Evolutionary conservation across 37 sponge, comb jelly and placozoan species (phyloP), one percentile per base, ranked within the genome.

Genomic region (Ephydatia muelleri): DNA sequence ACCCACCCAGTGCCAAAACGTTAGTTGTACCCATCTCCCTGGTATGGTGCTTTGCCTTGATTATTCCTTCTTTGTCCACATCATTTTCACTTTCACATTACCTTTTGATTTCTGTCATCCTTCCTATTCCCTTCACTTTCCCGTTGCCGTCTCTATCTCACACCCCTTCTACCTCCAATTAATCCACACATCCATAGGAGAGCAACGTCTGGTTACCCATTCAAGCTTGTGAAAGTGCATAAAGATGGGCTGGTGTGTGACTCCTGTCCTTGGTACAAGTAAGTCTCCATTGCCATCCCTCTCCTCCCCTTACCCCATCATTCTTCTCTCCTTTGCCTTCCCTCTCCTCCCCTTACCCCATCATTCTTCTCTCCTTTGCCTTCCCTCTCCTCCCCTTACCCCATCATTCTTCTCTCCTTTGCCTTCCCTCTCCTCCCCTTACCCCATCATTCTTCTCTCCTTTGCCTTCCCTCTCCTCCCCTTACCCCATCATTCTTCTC

Each of bases 251-350:
- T 89, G 48, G 47, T 67, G n/a, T 97, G 98, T 76, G 83, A 79
- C 40, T 37, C 75, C 65, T 97, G 98, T 82, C 94, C 91, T 0
- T 95, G 98, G 98, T 89, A 93, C 88, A 91, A 77, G 94, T 93
- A 72, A 87, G 82, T 14, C 3, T 28, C n/a, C n/a, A n/a, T n/a
- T n/a, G n/a, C n/a, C n/a, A n/a, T n/a, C n/a, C n/a, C n/a, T n/a
- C n/a, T n/a, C n/a, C n/a, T n/a, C n/a, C n/a, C n/a, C n/a, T n/a
- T n/a, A n/a, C n/a, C n/a, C n/a, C n/a, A n/a, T n/a, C n/a, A n/a
- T n/a, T n/a, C n/a, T n/a, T n/a, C n/a, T n/a, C n/a, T n/a, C n/a
- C n/a, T n/a, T n/a, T n/a, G n/a, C n/a, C n/a, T n/a, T n/a, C n/a
- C n/a, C n/a, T n/a, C n/a, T n/a, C n/a, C n/a, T n/a, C n/a, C n/a